These are phyloP conservation scores for Eospalax fontanierii DNA, from an alignment of 2,797 vertebrate species.

Conservation along the genomic window DNA sequence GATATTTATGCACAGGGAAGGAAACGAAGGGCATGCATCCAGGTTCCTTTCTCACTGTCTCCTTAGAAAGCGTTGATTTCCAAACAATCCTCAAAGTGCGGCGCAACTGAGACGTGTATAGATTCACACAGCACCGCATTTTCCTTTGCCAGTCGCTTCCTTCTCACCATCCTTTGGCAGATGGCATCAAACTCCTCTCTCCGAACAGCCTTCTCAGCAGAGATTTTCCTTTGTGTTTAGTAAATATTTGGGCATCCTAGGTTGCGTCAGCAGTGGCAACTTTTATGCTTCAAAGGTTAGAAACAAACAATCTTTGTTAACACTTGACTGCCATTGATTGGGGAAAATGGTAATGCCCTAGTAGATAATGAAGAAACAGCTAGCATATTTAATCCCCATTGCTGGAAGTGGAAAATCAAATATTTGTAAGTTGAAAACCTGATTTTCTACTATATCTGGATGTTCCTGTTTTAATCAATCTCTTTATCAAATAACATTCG, in stretches of 20 bases:
- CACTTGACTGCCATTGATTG: neutral
- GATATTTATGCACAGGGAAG: constrained; percentile 22
- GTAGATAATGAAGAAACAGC: neutral
- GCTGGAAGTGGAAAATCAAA: neutral
- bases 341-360: neutral
- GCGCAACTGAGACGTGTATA: constrained; percentile 41
- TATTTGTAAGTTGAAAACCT: neutral
- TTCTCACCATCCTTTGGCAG: constrained; percentile 64
- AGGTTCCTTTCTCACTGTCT: constrained; percentile 59
- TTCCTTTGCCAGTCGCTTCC: neutral
- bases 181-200: constrained; percentile 49
- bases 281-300: constrained; percentile 20
- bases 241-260: constrained; percentile 58
- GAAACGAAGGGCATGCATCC: constrained; percentile 25
- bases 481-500: constrained; percentile 8
- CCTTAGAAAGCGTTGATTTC: constrained; percentile 65
- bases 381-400: neutral
- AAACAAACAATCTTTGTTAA: neutral
- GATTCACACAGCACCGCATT: neutral
- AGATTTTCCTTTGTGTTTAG: constrained; percentile 36
- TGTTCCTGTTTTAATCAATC: neutral
- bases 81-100: constrained; percentile 59
- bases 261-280: neutral
- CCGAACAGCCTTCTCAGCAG: neutral
- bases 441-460: constrained; percentile 2